phyloP scores from a whole-genome alignment of 2,113 vertebrate species.

The Pontoporia blainvillei region DNA sequence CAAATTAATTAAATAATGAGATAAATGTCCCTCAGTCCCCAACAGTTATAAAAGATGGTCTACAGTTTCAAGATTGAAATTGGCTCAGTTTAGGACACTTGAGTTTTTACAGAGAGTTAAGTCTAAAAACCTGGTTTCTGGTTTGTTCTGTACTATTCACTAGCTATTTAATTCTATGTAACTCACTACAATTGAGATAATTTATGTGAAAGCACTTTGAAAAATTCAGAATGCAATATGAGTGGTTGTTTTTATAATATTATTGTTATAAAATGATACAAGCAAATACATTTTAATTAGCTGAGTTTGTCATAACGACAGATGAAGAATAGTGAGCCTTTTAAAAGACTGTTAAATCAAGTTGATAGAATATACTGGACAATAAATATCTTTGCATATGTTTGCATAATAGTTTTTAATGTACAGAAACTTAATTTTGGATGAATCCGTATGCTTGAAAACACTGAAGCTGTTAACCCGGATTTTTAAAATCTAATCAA shows the following conservation, averaged over 20 bases:
- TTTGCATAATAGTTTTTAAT: background rate
- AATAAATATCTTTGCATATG: background rate
- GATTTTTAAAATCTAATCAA: background rate
- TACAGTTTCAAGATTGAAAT: background rate
- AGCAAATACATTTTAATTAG: background rate
- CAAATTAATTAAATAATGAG: background rate
- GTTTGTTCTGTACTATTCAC: background rate
- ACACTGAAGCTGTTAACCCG: background rate
- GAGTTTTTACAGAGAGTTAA: background rate
- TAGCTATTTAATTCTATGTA: background rate
- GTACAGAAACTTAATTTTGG: background rate
- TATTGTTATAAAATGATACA: background rate
- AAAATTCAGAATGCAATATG: background rate
- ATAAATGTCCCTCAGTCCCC: background rate
- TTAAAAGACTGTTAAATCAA: background rate
- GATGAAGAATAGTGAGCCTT: background rate
- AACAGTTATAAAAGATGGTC: background rate
- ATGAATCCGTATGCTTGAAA: background rate
- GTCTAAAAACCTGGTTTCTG: background rate
- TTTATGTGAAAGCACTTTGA: background rate
- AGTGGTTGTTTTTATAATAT: background rate
- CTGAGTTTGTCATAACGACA: background rate
- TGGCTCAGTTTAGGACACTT: background rate
- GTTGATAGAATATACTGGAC: background rate
- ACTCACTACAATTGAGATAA: background rate